Conservation (phyloP, 2,113 vertebrate species). For the Cervus canadensis region DNA sequence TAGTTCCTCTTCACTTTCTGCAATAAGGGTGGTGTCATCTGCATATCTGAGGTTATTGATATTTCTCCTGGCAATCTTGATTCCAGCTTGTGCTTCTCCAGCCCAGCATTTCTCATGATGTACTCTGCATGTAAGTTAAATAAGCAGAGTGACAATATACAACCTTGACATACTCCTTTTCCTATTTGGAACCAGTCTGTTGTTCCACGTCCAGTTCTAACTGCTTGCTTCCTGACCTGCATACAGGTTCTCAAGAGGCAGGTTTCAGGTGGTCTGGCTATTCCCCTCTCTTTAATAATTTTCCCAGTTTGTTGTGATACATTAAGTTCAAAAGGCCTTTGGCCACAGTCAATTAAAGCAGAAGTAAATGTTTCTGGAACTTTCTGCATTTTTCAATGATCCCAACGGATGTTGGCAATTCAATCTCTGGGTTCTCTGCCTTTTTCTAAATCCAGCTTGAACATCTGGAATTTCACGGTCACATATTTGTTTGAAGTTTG, state of each 20-base stretch:
- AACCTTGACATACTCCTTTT: background rate
- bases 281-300: background rate
- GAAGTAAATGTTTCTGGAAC: background rate
- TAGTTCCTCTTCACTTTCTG: background rate
- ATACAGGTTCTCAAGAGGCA: background rate
- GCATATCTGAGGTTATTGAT: background rate
- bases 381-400: background rate
- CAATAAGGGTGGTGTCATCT: background rate
- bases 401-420: background rate
- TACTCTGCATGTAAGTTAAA: background rate
- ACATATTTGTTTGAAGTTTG: too few relatives aligned
- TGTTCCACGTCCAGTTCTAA: background rate
- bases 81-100: background rate
- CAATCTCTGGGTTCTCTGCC: background rate
- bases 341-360: background rate
- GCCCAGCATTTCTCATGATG: rapidly evolving
- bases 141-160: background rate
- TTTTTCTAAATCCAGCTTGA: background rate
- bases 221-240: background rate
- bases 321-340: too few relatives aligned
- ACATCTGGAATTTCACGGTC: background rate
- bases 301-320: background rate
- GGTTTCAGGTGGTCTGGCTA: background rate
- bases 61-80: background rate
- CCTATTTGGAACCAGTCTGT: background rate